Conservation (phyloP, 64 coral and sea anemone genomes). For the Montipora capricornis region DNA sequence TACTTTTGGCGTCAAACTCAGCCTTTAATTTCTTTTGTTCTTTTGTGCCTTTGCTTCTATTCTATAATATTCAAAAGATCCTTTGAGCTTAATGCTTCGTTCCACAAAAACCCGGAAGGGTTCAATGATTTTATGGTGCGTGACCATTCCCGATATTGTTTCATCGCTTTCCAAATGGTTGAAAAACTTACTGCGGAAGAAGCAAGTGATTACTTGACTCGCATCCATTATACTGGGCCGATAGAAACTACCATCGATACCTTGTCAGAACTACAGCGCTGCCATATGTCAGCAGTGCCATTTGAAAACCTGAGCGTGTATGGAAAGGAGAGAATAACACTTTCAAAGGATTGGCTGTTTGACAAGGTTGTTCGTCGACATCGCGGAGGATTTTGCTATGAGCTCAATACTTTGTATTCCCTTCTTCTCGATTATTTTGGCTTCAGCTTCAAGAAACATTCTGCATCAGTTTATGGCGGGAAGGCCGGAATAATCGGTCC, state of each 20-base stretch:
- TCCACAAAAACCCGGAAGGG: too few relatives aligned
- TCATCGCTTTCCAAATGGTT: too few relatives aligned
- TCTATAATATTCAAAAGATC: too few relatives aligned
- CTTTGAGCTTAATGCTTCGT: too few relatives aligned
- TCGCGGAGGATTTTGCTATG: constrained; percentile 67
- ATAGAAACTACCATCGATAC: constrained; percentile 22
- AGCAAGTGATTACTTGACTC: constrained; percentile 56
- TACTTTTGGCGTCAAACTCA: too few relatives aligned
- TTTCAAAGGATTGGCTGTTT: constrained; percentile 52
- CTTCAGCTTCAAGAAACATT: neutral
- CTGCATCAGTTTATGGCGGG: neutral
- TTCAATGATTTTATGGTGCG: too few relatives aligned
- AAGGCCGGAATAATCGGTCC: neutral
- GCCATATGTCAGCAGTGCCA: constrained; percentile 47
- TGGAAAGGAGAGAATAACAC: constrained; percentile 43
- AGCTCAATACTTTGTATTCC: constrained; percentile 58
- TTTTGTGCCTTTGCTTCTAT: too few relatives aligned
- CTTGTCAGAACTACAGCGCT: constrained; percentile 26
- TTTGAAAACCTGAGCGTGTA: constrained; percentile 72
- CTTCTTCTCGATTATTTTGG: constrained; percentile 57
- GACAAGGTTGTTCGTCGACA: constrained; percentile 65
- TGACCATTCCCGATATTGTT: too few relatives aligned
- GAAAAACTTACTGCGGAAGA: neutral
- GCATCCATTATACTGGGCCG: constrained; percentile 41
- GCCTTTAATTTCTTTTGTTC: too few relatives aligned